Conservation (phyloP, 2,888 invertebrate genomes). For the Idaea dimidiata region DNA sequence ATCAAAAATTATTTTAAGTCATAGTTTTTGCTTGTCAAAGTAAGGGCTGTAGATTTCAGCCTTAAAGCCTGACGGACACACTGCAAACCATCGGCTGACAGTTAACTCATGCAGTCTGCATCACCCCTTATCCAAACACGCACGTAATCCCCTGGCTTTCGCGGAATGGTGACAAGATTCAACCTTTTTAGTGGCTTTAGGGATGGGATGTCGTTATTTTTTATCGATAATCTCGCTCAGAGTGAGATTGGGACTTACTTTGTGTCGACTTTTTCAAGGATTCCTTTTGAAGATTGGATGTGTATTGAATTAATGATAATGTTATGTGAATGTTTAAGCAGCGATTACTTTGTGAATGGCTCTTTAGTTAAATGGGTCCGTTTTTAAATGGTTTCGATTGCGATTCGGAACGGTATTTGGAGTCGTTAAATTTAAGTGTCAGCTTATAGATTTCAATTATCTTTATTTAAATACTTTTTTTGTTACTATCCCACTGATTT, state of each 20-base stretch:
- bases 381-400: not conserved
- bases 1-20: too few relatives aligned
- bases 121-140: constrained; percentile 29
- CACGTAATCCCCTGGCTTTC: constrained; percentile 34
- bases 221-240: constrained; percentile 1
- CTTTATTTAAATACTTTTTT: not conserved
- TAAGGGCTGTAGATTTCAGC: too few relatives aligned
- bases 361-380: not conserved
- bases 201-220: constrained; percentile 17
- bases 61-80: too few relatives aligned
- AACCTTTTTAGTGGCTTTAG: constrained; percentile 24
- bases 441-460: not conserved
- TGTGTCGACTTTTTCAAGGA: not conserved
- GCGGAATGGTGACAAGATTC: constrained; percentile 30
- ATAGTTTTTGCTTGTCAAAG: too few relatives aligned
- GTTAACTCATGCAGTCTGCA: not conserved
- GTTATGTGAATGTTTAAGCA: not conserved
- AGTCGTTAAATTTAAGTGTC: not conserved
- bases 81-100: not conserved
- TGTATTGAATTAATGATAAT: not conserved
- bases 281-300: not conserved
- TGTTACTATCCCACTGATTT: too few relatives aligned
- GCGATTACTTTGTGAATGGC: constrained; percentile 1
- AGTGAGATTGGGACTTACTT: not conserved
- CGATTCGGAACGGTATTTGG: not conserved